Conservation (phyloP, 37 sponge, comb jelly and placozoan species). For the Axinella damicornis region DNA sequence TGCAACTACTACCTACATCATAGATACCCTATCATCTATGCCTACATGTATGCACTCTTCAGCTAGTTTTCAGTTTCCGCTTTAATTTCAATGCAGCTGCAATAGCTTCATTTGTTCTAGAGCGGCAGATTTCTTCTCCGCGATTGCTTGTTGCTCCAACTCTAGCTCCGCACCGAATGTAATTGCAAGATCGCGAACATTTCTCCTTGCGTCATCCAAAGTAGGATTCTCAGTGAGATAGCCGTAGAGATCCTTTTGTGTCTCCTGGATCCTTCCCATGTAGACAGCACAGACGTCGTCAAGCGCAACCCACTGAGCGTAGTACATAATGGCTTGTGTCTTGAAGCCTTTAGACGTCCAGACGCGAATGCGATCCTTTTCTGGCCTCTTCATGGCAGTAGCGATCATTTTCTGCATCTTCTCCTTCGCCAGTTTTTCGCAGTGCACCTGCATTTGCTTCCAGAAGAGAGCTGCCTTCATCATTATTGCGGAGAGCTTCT, state of each 20-base stretch:
- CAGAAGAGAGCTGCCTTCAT: constrained; percentile 41
- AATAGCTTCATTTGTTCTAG: too few relatives aligned
- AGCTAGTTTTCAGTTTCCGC: too few relatives aligned
- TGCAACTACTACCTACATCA: too few relatives aligned
- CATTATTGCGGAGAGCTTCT: constrained; percentile 38
- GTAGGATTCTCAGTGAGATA: constrained; percentile 31
- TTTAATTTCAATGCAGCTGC: too few relatives aligned
- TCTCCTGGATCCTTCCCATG: constrained; percentile 30
- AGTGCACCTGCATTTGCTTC: constrained; percentile 41
- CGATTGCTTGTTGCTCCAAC: too few relatives aligned
- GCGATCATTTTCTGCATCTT: constrained; percentile 15
- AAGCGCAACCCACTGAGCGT: constrained; percentile 46
- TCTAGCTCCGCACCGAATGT: too few relatives aligned
- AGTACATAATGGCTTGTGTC: constrained; percentile 24
- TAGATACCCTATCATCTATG: too few relatives aligned
- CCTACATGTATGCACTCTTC: too few relatives aligned
- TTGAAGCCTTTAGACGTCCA: constrained; percentile 35
- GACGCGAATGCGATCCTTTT: constrained; percentile 7
- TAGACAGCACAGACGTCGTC: constrained; percentile 20
- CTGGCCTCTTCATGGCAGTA: background rate
- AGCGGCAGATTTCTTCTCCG: too few relatives aligned
- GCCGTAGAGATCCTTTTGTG: constrained; percentile 27
- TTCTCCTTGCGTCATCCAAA: background rate
- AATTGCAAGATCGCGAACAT: constrained; percentile 25
- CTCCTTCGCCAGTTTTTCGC: constrained; percentile 7